A percentile compares a stretch with the other conserved stretches of the same genome.
These are phyloP conservation scores for Piprites chloris DNA, from an alignment of 2,113 vertebrate species.

Conservation along the genomic window DNA sequence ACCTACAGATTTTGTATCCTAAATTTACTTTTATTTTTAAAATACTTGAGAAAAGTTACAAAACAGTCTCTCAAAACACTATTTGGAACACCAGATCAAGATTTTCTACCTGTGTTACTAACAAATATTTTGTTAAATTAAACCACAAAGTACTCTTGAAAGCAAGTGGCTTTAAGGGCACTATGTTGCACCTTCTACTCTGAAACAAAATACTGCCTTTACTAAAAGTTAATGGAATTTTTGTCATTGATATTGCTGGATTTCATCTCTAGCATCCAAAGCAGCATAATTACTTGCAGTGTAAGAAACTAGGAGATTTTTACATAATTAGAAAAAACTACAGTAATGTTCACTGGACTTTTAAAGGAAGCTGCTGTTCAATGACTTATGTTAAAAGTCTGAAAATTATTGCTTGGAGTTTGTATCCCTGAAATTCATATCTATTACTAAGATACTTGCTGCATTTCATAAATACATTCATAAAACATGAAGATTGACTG, in stretches of 20 bases:
- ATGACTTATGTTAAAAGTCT: background rate
- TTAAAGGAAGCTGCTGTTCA: background rate
- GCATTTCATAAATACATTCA: background rate
- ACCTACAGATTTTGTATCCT: background rate
- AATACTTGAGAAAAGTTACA: background rate
- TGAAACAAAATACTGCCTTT: background rate
- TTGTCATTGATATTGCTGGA: background rate
- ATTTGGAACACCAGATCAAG: background rate
- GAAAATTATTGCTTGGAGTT: background rate
- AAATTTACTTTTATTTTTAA: background rate
- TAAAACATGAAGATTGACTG: background rate
- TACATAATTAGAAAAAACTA: background rate
- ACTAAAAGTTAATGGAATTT: background rate
- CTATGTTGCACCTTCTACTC: background rate
- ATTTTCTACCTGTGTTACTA: background rate
- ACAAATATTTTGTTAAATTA: background rate
- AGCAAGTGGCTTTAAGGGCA: background rate
- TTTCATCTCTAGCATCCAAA: background rate
- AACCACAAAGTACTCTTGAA: background rate
- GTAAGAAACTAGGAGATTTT: background rate
- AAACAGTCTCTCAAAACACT: background rate
- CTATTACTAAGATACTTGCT: background rate
- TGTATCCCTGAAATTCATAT: background rate
- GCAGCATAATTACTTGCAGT: background rate
- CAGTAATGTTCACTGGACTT: background rate